Evolutionary conservation across 2,888 invertebrate species (phyloP).

Genomic region (Arge pagana): DNA sequence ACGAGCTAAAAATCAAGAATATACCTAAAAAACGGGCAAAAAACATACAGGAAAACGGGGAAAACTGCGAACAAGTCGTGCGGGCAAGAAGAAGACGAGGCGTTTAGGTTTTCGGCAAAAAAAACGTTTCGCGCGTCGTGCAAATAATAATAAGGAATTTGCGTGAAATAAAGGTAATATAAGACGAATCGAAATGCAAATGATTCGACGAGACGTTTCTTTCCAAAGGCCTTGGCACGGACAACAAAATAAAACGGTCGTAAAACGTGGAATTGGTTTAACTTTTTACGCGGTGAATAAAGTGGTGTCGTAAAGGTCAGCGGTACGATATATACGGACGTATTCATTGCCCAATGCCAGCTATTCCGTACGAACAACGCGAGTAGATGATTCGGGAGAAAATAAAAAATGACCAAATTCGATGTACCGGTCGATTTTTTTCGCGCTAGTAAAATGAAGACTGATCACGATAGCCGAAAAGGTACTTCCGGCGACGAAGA

Average conservation of each 20-base stretch:
- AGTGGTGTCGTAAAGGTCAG: background rate
- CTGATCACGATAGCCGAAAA: no score
- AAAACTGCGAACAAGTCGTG: no score
- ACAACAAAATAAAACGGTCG: slow-evolving; percentile 19
- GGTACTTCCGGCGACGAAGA: no score
- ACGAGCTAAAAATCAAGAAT: slow-evolving; percentile 13
- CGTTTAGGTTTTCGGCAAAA: no score
- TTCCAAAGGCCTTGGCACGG: slow-evolving; percentile 15
- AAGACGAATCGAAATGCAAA: background rate
- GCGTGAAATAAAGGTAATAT: background rate
- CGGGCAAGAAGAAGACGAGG: no score
- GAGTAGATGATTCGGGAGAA: no score
- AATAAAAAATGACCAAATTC: no score
- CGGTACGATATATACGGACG: background rate
- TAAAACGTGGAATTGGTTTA: slow-evolving; percentile 13
- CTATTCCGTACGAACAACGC: background rate
- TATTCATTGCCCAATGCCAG: no score
- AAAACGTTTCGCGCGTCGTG: no score
- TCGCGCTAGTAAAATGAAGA: no score
- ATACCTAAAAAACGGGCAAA: slow-evolving; percentile 9
- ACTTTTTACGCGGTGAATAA: slow-evolving; percentile 20
- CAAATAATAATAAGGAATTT: no score
- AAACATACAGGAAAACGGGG: slow-evolving; percentile 20
- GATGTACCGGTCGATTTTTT: no score
- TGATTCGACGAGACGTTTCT: background rate